These are phyloP conservation scores for Tamandua tetradactyla DNA, from an alignment of 2,797 vertebrate genomes.

Conservation along the genomic window DNA sequence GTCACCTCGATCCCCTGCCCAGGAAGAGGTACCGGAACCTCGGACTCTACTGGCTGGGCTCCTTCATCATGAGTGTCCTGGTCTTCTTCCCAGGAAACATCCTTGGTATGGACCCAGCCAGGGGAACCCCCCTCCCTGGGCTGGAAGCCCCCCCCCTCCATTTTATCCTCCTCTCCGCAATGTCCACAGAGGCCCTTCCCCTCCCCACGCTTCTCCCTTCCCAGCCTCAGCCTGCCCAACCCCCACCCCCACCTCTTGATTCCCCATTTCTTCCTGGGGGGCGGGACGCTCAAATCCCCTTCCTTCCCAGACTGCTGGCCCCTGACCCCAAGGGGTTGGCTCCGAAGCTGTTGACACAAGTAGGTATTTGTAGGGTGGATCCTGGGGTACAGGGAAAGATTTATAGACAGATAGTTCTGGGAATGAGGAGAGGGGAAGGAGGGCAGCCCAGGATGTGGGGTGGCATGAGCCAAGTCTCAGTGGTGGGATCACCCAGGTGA, in stretches of 20 bases:
- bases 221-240: not conserved
- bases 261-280: not conserved
- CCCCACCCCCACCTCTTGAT: too few species aligned
- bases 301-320: not conserved
- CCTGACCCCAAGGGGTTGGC: not conserved
- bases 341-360: not conserved
- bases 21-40: constrained; percentile 92
- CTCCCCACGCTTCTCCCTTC: not conserved
- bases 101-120: constrained; percentile 86
- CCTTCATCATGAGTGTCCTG: constrained; percentile 90
- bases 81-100: constrained; percentile 93
- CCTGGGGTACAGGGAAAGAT: not conserved
- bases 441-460: not conserved
- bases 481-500: not conserved
- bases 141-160: not conserved
- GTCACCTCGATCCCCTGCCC: not conserved
- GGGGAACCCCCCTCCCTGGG: not conserved
- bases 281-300: not conserved
- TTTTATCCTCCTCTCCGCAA: not conserved
- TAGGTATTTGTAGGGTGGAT: not conserved
- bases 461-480: not conserved
- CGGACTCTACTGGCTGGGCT: constrained; percentile 95
- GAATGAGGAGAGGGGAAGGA: not conserved
- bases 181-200: not conserved
- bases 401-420: not conserved